Evolutionary conservation across 2,888 invertebrate species (phyloP).

Genomic region (Amphipoea lucens): DNA sequence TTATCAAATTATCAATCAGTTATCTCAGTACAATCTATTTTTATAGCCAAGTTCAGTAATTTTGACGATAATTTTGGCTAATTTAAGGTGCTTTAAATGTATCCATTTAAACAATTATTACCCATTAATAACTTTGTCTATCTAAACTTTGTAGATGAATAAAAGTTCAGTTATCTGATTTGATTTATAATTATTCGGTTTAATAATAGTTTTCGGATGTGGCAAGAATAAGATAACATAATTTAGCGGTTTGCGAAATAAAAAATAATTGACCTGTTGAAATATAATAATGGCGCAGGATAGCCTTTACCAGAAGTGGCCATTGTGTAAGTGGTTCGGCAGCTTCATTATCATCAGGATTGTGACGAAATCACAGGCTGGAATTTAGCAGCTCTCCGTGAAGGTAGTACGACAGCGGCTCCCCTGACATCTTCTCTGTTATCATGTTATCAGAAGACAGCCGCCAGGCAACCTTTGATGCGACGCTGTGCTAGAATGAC

Average conservation of each 20-base stretch:
- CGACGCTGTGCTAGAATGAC: background rate
- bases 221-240: background rate
- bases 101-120: background rate
- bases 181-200: background rate
- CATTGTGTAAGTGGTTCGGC: background rate
- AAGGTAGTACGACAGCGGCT: background rate
- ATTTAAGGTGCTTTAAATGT: constrained; percentile 23
- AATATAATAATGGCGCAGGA: too few relatives aligned
- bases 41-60: constrained; percentile 16
- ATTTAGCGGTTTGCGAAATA: background rate
- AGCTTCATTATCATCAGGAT: background rate
- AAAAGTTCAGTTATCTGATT: background rate
- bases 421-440: background rate
- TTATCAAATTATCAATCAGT: background rate
- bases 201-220: background rate
- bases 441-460: background rate
- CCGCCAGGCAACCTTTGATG: background rate
- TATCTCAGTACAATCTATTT: background rate
- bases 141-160: background rate
- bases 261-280: background rate
- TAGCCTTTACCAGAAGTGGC: background rate
- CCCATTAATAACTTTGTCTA: background rate
- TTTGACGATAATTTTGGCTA: constrained; percentile 8
- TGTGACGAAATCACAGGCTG: background rate
- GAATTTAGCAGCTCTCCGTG: background rate